Conservation (phyloP, 2,888 invertebrate genomes). For the Yponomeuta cagnagella region DNA sequence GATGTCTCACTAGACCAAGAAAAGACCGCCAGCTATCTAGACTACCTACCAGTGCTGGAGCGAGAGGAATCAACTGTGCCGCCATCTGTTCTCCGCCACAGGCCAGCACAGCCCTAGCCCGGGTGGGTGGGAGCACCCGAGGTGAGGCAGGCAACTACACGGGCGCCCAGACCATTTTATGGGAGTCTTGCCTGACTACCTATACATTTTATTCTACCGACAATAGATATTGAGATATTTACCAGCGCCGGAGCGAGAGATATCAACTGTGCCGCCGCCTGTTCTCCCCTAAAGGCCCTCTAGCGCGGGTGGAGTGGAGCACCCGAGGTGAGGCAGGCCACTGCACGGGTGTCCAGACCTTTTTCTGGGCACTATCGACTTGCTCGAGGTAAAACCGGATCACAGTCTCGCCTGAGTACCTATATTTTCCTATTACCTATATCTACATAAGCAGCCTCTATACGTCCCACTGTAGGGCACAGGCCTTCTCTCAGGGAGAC, state of each 20-base stretch:
- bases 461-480: too few relatives aligned
- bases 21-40: too few relatives aligned
- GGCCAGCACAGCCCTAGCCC: conserved; percentile 74
- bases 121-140: conserved; percentile 65
- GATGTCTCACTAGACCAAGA: too few relatives aligned
- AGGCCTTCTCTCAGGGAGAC: too few relatives aligned
- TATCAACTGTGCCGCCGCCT: conserved; percentile 71
- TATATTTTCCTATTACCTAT: too few relatives aligned
- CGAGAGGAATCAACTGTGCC: conserved; percentile 77
- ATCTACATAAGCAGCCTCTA: too few relatives aligned
- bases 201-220: too few relatives aligned
- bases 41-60: conserved; percentile 75
- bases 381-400: too few relatives aligned
- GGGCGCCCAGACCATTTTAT: conserved; percentile 69
- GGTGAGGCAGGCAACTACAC: conserved; percentile 63
- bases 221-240: too few relatives aligned
- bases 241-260: conserved; percentile 82
- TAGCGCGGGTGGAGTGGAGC: conserved; percentile 63
- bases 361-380: too few relatives aligned
- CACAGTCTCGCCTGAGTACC: too few relatives aligned
- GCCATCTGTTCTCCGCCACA: conserved; percentile 74
- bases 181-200: too few relatives aligned
- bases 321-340: conserved; percentile 67
- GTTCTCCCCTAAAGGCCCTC: conserved; percentile 74
- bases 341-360: conserved; percentile 74